Evolutionary conservation across 1,140 invertebrate genomes (phyloP).

Genomic region (Palaemon carinicauda): DNA sequence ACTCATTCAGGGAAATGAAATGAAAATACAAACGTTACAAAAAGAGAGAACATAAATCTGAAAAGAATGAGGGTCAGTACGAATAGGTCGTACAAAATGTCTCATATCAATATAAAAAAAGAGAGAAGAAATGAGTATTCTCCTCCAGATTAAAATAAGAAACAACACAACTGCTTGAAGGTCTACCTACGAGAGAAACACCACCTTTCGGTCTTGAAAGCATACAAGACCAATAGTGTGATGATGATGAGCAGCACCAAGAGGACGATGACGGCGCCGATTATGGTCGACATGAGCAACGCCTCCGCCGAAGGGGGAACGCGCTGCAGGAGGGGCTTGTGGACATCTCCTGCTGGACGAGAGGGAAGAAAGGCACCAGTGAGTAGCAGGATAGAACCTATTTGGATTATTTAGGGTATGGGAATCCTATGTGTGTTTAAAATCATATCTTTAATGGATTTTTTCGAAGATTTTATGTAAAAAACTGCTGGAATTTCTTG

Average conservation of each 20-base stretch:
- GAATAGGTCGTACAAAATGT: too few relatives aligned
- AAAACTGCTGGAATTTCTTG: too few relatives aligned
- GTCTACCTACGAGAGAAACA: conserved; percentile 74
- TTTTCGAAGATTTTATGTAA: too few relatives aligned
- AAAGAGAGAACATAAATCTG: too few relatives aligned
- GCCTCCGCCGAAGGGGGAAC: conserved; percentile 69
- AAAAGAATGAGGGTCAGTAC: too few relatives aligned
- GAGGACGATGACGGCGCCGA: conserved; percentile 70
- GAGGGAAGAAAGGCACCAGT: not conserved
- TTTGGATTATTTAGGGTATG: too few relatives aligned
- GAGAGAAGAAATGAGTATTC: not conserved
- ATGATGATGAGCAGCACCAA: conserved; percentile 70
- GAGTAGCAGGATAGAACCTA: too few relatives aligned
- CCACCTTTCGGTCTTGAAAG: conserved; percentile 72
- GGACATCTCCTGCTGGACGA: conserved; percentile 35
- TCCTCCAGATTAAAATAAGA: not conserved
- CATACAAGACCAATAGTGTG: conserved; percentile 71
- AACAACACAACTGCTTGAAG: not conserved
- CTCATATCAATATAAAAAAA: not conserved
- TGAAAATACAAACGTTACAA: too few relatives aligned
- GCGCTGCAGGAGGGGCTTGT: conserved; percentile 60
- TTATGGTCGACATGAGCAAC: conserved; percentile 72
- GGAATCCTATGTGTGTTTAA: too few relatives aligned
- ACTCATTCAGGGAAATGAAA: too few relatives aligned
- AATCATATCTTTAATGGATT: too few relatives aligned